These are phyloP conservation scores for Kryptolebias ocellatus DNA, from an alignment of 2,797 vertebrate genomes.

Conservation along the genomic window DNA sequence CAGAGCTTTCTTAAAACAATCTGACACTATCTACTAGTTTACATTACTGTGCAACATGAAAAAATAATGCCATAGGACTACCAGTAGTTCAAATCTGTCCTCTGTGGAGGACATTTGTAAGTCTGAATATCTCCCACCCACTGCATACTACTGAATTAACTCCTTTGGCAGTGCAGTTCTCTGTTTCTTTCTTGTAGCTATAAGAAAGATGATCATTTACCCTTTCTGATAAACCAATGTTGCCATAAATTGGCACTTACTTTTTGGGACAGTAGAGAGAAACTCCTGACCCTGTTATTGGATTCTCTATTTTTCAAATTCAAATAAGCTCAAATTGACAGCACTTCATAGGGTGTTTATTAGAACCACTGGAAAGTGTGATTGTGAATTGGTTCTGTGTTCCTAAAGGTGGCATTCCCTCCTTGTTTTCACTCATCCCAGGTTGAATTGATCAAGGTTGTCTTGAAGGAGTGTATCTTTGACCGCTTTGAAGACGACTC, in stretches of 20 bases:
- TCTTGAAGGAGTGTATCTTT: constrained; percentile 85
- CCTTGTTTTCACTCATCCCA: constrained; percentile 60
- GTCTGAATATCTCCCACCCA: no score
- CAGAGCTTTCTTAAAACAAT: constrained; percentile 1
- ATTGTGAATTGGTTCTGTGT: constrained; percentile 1
- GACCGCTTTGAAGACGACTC: constrained; percentile 85
- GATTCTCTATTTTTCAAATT: neutral
- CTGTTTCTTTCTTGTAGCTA: neutral
- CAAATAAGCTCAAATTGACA: neutral
- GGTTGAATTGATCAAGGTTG: constrained; percentile 79
- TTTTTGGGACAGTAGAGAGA: no score
- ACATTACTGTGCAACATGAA: no score
- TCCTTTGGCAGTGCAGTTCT: neutral
- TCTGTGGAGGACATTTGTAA: no score
- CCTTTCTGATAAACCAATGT: neutral
- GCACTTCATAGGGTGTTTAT: neutral
- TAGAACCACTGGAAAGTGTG: constrained; percentile 19
- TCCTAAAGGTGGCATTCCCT: neutral
- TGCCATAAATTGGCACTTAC: no score
- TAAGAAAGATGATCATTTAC: neutral
- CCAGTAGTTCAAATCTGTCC: no score
- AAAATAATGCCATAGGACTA: no score
- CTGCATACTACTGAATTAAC: no score
- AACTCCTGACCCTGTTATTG: no score
- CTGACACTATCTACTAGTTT: neutral